Base-by-base conservation (phyloP, 1,140 invertebrate genomes). In the Orchesella cincta region DNA sequence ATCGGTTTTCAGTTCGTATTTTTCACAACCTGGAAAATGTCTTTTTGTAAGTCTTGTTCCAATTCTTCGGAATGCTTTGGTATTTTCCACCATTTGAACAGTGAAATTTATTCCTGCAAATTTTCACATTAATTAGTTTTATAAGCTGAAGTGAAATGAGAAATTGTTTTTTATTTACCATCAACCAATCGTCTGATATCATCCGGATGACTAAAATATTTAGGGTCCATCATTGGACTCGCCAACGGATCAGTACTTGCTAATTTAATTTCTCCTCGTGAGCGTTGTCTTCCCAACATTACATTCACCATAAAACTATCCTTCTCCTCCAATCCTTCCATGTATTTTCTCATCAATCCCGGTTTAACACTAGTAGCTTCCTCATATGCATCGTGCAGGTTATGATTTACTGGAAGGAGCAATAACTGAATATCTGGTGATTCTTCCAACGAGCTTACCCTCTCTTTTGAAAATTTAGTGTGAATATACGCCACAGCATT, bases 201-300 rank as follows among this genome's bases (percentile, higher is more conserved):
- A 31, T 89, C 83, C 70, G 84, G 82, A 81, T 91, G 82, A 0
- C 85, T 84, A 78, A 93, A 89, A 86, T 93, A 94, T 77, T 91
- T 34, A n/a, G 94, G 93, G 87, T 95, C 87, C 80, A 96, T 91
- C 34, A 91, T 76, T 1, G 93, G 93, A 76, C 88, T 84, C 71
- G 89, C 86, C 14, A 84, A 82, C 1, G 91, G 90, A 86, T 94
- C 86, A 14, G 82, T 87, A 81, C 87, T n/a, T 90, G 83, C 83
- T 39, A 94, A 86, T 81, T 85, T 86, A 1, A 95, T 84, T 76
- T 86, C 85, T 35, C 94, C 94, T 73, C 79, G 86, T 82, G 92
- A 94, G 85, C 91, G 1, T n/a, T 93, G 73, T 39, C 57, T 72
- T 35, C 73, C 73, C 0, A 78, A 35, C 29, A 54, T 74, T 0